Conservation (phyloP, 1,140 invertebrate species). For the Cydia splendana region DNA sequence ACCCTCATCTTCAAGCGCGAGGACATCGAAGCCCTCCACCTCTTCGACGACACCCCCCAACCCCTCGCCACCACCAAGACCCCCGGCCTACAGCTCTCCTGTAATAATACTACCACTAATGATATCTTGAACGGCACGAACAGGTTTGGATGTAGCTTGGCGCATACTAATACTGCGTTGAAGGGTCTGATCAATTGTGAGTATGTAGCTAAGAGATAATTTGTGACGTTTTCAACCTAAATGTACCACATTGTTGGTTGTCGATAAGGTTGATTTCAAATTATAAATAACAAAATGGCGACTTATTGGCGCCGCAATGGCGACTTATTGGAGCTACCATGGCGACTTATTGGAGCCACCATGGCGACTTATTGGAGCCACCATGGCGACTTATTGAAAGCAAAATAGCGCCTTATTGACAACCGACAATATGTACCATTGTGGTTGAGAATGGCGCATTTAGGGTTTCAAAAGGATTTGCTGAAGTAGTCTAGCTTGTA, state of each 20-base stretch:
- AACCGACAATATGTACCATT: too few relatives aligned
- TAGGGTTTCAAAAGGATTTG: neutral
- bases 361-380: too few relatives aligned
- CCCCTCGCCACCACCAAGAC: neutral
- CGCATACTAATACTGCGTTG: neutral
- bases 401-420: too few relatives aligned
- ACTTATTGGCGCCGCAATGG: too few relatives aligned
- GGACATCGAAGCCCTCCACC: neutral
- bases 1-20: conserved; percentile 73
- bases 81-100: neutral
- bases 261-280: too few relatives aligned
- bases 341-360: too few relatives aligned
- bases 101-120: neutral
- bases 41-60: neutral
- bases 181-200: conserved; percentile 4
- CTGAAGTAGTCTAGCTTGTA: neutral
- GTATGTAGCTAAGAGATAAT: conserved; percentile 13
- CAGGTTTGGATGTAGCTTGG: neutral
- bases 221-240: neutral
- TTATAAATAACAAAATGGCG: too few relatives aligned
- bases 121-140: neutral
- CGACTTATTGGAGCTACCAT: too few relatives aligned
- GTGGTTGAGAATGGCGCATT: too few relatives aligned
- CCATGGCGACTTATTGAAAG: too few relatives aligned
- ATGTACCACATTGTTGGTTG: too few relatives aligned